Evolutionary conservation across 2,888 invertebrate species (phyloP).

Genomic region (Rhorus exstirpatorius): DNA sequence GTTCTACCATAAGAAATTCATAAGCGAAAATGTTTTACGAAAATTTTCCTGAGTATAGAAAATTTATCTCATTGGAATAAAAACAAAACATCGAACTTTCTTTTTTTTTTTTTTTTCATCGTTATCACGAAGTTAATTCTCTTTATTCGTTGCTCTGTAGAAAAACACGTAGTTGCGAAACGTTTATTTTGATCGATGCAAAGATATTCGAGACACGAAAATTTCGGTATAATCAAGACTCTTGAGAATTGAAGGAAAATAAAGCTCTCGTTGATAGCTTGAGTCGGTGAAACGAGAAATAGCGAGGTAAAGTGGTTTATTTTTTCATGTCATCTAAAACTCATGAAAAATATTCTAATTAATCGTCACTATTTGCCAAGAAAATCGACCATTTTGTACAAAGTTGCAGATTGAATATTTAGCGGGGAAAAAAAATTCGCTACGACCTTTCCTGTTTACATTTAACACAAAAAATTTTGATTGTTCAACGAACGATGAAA

Average conservation of each 20-base stretch:
- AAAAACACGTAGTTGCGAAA: not conserved
- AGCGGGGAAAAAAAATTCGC: too few relatives aligned
- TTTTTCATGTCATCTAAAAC: too few relatives aligned
- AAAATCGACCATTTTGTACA: too few relatives aligned
- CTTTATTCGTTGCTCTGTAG: not conserved
- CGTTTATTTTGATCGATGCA: slow-evolving; percentile 1
- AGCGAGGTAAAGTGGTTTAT: slow-evolving; percentile 6
- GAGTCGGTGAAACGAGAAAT: not conserved
- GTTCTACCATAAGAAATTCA: slow-evolving; percentile 39
- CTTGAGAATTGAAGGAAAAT: slow-evolving; percentile 1
- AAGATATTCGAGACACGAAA: slow-evolving; percentile 23
- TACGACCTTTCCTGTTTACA: too few relatives aligned
- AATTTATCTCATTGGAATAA: not conserved
- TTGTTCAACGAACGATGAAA: too few relatives aligned
- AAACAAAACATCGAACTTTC: not conserved
- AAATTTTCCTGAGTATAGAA: not conserved
- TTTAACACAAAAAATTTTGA: too few relatives aligned
- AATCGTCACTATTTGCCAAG: too few relatives aligned
- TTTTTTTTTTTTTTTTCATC: not conserved
- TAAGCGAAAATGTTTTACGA: slow-evolving; percentile 14
- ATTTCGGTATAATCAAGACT: slow-evolving; percentile 8
- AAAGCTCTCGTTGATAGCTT: not conserved
- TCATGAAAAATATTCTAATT: too few relatives aligned
- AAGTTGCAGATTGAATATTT: too few relatives aligned
- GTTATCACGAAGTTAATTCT: not conserved